Conservation (phyloP, 2,113 vertebrate genomes). For the Pelecanus crispus region DNA sequence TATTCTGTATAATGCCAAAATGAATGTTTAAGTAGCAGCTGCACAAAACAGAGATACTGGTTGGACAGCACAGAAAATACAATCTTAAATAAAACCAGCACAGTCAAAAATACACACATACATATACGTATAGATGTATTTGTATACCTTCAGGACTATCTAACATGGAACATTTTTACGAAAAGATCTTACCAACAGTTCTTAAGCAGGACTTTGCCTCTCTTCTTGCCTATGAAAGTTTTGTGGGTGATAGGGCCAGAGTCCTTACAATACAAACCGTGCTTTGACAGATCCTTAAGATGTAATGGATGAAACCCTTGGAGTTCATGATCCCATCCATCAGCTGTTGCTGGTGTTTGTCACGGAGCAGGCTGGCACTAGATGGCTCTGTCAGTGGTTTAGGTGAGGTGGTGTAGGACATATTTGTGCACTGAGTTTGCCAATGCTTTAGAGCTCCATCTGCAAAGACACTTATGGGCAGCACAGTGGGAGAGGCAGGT, state of each 20-base stretch:
- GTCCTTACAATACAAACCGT: not conserved
- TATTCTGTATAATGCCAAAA: constrained; percentile 46
- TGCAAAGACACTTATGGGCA: not conserved
- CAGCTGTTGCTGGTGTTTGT: not conserved
- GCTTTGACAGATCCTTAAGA: not conserved
- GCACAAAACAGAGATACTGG: not conserved
- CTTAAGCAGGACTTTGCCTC: not conserved
- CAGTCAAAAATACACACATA: not conserved
- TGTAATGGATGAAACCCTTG: not conserved
- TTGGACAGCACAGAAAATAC: constrained; percentile 23
- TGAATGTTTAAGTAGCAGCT: constrained; percentile 39
- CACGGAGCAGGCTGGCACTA: not conserved
- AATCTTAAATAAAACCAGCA: not conserved
- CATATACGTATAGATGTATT: not conserved
- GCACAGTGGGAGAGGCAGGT: not conserved
- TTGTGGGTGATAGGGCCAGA: not conserved
- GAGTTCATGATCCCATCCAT: not conserved
- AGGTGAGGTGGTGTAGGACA: not conserved
- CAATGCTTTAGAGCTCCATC: not conserved
- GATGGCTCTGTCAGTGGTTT: not conserved
- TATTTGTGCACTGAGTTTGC: not conserved
- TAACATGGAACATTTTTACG: not conserved
- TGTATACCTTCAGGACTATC: not conserved
- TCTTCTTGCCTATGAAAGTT: not conserved
- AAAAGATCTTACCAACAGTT: not conserved